These are phyloP conservation scores for Luehdorfia chinensis DNA, from an alignment of 1,140 invertebrate genomes.

Conservation along the genomic window DNA sequence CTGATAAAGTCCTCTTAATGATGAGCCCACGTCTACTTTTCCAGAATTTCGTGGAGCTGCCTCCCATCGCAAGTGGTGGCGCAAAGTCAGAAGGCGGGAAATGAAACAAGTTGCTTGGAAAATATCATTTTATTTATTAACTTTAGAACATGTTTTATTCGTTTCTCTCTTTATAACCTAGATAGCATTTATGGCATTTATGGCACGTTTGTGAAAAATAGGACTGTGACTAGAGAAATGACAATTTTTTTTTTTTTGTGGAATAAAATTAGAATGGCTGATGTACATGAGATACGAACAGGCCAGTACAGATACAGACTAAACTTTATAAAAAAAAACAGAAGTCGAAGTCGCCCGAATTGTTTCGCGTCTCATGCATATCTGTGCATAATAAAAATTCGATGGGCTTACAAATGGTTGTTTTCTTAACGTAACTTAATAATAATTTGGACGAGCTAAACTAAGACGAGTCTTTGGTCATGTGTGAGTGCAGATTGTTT, in stretches of 20 bases:
- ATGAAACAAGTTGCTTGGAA: slow-evolving; percentile 6
- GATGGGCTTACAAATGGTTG: slow-evolving; percentile 24
- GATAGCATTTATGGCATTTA: slow-evolving; percentile 4
- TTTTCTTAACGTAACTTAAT: slow-evolving; percentile 36
- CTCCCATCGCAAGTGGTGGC: no score
- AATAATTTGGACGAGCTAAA: slow-evolving; percentile 35
- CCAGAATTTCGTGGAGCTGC: no score
- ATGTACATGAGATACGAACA: no score
- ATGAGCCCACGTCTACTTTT: no score
- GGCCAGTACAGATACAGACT: no score
- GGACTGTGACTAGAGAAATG: not conserved
- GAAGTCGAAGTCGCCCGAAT: no score
- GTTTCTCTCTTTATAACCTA: not conserved
- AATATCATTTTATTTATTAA: slow-evolving; percentile 5
- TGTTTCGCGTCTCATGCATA: not conserved
- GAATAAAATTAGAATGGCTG: not conserved
- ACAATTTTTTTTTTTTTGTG: slow-evolving; percentile 8
- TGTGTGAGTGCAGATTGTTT: slow-evolving; percentile 31
- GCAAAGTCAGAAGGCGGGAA: no score
- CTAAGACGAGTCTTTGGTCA: slow-evolving; percentile 60
- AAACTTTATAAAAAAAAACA: no score
- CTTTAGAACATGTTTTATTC: not conserved
- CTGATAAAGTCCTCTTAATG: no score
- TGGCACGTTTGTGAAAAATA: not conserved
- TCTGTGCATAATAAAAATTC: slow-evolving; percentile 12